Conservation (phyloP, 2,113 vertebrate genomes). For the Platysteira castanea region DNA sequence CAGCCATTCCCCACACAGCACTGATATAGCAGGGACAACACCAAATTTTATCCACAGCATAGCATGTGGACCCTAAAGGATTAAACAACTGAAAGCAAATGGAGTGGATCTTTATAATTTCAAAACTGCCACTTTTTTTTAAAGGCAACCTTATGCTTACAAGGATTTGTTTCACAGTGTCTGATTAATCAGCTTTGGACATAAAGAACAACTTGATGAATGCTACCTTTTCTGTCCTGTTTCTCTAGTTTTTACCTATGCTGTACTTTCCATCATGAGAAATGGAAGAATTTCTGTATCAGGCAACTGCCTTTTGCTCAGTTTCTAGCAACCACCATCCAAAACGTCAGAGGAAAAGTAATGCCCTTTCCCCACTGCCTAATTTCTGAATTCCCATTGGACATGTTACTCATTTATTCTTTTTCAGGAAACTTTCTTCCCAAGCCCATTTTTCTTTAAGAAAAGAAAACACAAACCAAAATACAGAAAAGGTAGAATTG, state of each 20-base stretch:
- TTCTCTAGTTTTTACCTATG: neutral
- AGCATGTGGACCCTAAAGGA: neutral
- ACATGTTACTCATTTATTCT: neutral
- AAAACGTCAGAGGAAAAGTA: neutral
- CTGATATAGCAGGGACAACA: neutral
- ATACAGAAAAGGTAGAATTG: neutral
- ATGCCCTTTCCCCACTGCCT: neutral
- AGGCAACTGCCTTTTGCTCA: neutral
- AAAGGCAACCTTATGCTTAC: neutral
- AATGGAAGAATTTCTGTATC: neutral
- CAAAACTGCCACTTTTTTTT: neutral
- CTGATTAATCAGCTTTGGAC: neutral
- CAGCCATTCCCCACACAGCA: accelerated
- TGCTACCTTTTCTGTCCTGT: neutral
- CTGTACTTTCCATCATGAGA: neutral
- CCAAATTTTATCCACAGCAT: neutral
- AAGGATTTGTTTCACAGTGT: neutral
- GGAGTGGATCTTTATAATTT: neutral
- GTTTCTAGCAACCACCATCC: neutral
- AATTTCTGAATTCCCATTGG: neutral
- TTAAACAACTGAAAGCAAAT: neutral
- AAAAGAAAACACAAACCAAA: neutral
- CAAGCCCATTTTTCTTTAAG: neutral
- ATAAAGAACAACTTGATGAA: neutral
- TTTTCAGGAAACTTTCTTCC: neutral